A percentile compares a stretch with the other conserved stretches of the same genome.
These are phyloP conservation scores for Pungitius pungitius DNA, from an alignment of 2,113 vertebrate genomes.

Conservation along the genomic window DNA sequence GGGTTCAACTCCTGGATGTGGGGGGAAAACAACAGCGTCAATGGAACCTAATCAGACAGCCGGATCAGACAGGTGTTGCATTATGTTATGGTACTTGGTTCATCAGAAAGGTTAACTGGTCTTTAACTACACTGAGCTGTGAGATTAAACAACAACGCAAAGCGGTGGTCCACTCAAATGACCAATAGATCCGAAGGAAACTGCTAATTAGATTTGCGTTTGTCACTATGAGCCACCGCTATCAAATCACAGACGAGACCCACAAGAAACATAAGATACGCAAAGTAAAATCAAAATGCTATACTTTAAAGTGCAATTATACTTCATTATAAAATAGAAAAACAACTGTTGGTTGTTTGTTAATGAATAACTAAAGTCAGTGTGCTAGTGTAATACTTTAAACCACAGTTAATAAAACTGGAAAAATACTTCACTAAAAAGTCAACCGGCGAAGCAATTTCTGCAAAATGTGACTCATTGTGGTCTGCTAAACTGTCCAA, in stretches of 20 bases:
- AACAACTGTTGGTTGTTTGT: background rate
- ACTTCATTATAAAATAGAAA: background rate
- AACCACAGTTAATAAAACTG: background rate
- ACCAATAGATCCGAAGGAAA: background rate
- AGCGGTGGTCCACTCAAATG: background rate
- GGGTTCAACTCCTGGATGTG: background rate
- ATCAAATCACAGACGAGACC: background rate
- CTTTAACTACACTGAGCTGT: background rate
- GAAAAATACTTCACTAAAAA: background rate
- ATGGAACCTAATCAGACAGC: background rate
- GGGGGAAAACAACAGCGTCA: background rate
- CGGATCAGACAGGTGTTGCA: background rate
- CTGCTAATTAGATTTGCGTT: background rate
- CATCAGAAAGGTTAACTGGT: background rate
- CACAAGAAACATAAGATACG: background rate
- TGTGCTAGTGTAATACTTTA: constrained; percentile 9
- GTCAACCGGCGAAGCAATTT: background rate
- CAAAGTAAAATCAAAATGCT: background rate
- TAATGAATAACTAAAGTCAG: background rate
- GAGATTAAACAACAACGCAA: background rate
- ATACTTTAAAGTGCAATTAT: background rate
- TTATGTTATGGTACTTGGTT: background rate
- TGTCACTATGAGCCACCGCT: background rate
- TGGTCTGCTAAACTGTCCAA: background rate
- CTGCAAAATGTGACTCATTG: background rate